These are phyloP conservation scores for Amiota communis DNA, from an alignment of 2,888 invertebrate genomes.

Conservation along the genomic window DNA sequence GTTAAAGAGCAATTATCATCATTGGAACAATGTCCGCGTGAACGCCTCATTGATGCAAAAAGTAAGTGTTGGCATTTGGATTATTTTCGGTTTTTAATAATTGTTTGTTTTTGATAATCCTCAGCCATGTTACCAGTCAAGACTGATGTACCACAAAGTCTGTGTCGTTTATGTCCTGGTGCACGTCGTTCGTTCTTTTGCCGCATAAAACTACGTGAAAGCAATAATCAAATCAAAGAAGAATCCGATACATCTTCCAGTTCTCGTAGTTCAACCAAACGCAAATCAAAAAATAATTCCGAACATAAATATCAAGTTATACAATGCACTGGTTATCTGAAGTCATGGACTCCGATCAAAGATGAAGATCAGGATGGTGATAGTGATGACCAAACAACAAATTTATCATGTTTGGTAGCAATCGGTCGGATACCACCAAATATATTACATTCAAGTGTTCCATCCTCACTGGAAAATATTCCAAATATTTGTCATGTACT, in stretches of 20 bases:
- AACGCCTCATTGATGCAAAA: slow-evolving; percentile 92
- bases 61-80: slow-evolving; percentile 75
- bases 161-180: slow-evolving; percentile 87
- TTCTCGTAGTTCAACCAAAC: slow-evolving; percentile 77
- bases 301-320: slow-evolving; percentile 91
- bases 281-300: slow-evolving; percentile 77
- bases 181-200: slow-evolving; percentile 94
- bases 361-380: slow-evolving; percentile 81
- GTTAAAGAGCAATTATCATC: slow-evolving; percentile 96
- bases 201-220: slow-evolving; percentile 87
- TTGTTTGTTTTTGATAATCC: not conserved
- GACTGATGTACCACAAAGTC: slow-evolving; percentile 85
- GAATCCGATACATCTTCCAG: slow-evolving; percentile 75
- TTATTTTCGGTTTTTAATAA: not conserved
- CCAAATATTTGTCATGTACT: slow-evolving; percentile 79
- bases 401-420: slow-evolving; percentile 90
- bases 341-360: slow-evolving; percentile 91
- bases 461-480: slow-evolving; percentile 72
- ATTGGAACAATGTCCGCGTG: slow-evolving; percentile 89
- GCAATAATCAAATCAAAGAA: slow-evolving; percentile 80
- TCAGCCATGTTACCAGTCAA: slow-evolving; percentile 93
- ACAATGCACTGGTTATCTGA: slow-evolving; percentile 94
- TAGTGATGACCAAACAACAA: slow-evolving; percentile 76
- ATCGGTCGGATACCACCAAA: slow-evolving; percentile 84
- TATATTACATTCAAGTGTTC: slow-evolving; percentile 74